phyloP scores from a whole-genome alignment of 2,888 invertebrate genomes.

The Brachynemurus nebulosus region DNA sequence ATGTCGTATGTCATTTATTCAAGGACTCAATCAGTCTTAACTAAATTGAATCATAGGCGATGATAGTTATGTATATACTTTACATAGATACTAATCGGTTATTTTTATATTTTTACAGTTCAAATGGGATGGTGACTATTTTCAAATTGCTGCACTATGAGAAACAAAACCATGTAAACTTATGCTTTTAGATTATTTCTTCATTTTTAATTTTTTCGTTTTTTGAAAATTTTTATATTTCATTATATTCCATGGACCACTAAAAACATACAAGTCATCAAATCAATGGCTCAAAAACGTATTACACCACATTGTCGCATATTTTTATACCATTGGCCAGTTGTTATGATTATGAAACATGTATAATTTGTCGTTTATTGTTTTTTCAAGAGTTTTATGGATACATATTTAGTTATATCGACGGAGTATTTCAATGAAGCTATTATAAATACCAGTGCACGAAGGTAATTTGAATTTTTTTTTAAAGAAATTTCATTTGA shows the following conservation, averaged over 20 bases:
- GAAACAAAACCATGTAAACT: slow-evolving; percentile 4
- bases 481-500: too few relatives aligned
- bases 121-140: slow-evolving; percentile 7
- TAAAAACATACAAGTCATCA: background rate
- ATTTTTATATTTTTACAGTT: too few relatives aligned
- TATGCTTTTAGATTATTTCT: slow-evolving; percentile 1
- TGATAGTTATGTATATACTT: too few relatives aligned
- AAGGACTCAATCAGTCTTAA: background rate
- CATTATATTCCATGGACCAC: background rate
- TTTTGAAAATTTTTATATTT: background rate
- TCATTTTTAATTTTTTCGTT: slow-evolving; percentile 2
- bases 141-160: slow-evolving; percentile 4
- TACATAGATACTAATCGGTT: too few relatives aligned
- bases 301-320: background rate
- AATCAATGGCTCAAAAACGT: background rate
- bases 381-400: background rate
- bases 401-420: background rate
- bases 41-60: too few relatives aligned
- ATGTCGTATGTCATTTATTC: background rate
- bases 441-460: background rate
- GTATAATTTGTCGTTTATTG: background rate
- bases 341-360: background rate
- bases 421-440: background rate
- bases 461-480: too few relatives aligned
- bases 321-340: too few relatives aligned